Evolutionary conservation across 2,113 vertebrate species (phyloP), one percentile per base, ranked within the genome.

Genomic region (Macquaria ambigua): DNA sequence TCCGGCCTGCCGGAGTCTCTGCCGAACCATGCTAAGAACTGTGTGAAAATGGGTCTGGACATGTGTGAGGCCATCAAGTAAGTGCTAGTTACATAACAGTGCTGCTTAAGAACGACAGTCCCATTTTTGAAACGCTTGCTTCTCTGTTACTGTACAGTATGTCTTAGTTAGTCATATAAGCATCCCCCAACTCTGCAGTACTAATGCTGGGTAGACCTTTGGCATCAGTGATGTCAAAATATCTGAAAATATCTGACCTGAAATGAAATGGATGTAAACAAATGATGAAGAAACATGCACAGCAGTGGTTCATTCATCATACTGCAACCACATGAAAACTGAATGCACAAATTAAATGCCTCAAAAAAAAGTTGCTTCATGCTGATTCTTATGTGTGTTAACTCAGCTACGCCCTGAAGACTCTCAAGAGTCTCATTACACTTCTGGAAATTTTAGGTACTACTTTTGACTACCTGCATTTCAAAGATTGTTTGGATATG

Each of bases 61-160:
- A 99, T 99, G 98, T 99, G 98, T 86, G 98, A 99, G 91, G 98
- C 98, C 62, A 99, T 99, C 93, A 98, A 99, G 98, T 99, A 95
- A 97, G 98, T 84, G 8, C 12, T 31, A 25, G 16, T 75, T 81
- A 48, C 4, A 56, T 63, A 73, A 80, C 46, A 56, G 1, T 11
- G 72, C 21, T 68, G 48, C 23, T 41, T 59, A 67, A 72, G 23
- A 74, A 48, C 11, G 5, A 50, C 55, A 14, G 46, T 8, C 31
- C 50, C 8, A 9, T 39, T 46, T 64, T 61, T 77, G 2, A 43
- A 78, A 58, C 3, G 1, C 9, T 46, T 64, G 16, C 21, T 56
- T 71, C 8, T 37, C 16, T 72, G 37, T 28, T 73, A 68, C 31
- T 63, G 8, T 20, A 15, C 46, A 52, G 2, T 56, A 9, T 14